These are phyloP conservation scores for Remorina albescens DNA, from an alignment of 2,797 vertebrate genomes.

Conservation along the genomic window DNA sequence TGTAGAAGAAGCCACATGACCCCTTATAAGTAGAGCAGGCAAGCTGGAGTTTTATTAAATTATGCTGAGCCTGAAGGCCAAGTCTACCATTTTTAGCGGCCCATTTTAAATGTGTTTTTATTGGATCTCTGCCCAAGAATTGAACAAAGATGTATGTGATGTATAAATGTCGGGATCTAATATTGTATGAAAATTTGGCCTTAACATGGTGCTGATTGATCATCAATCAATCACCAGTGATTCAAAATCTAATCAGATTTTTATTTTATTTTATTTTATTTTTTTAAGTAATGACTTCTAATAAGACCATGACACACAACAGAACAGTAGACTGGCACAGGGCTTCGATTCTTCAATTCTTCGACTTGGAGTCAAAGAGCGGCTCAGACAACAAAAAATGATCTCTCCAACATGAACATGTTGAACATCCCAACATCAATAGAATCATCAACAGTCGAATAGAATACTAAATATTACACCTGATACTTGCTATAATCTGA, in stretches of 20 bases:
- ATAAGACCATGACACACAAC: too few relatives aligned
- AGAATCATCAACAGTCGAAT: too few relatives aligned
- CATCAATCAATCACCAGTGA: too few relatives aligned
- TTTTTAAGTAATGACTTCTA: too few relatives aligned
- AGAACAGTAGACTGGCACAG: too few relatives aligned
- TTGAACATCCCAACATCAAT: neutral
- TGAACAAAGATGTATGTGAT: neutral
- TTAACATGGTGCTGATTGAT: too few relatives aligned
- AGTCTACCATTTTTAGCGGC: neutral
- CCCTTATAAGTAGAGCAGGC: conserved; percentile 29
- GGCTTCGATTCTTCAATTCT: too few relatives aligned
- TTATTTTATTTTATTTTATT: too few relatives aligned
- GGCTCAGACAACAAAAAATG: neutral
- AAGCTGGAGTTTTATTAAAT: conserved; percentile 57
- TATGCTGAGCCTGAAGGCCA: conserved; percentile 36
- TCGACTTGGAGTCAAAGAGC: too few relatives aligned
- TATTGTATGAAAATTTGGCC: too few relatives aligned
- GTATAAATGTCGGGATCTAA: too few relatives aligned
- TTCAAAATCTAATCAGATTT: neutral
- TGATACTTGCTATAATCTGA: neutral
- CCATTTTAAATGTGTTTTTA: neutral
- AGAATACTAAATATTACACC: neutral
- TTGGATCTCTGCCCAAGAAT: neutral
- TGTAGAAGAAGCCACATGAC: conserved; percentile 68
- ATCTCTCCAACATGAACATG: too few relatives aligned